phyloP scores from a whole-genome alignment of 1,140 invertebrate genomes.

The Anadara kagoshimensis region DNA sequence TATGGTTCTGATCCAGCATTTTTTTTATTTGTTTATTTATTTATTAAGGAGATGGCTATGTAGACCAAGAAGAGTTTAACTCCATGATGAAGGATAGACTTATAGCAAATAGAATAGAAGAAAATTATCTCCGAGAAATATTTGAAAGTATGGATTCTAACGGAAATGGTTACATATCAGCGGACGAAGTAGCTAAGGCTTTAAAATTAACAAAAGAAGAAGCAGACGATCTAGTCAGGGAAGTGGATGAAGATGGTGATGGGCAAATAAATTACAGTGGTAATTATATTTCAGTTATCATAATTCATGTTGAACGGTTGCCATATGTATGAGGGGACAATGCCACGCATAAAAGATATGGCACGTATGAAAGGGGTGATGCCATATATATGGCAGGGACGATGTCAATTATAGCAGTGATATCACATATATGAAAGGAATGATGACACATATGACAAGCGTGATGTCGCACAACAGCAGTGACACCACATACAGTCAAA shows the following conservation, averaged over 20 bases:
- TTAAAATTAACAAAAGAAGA: neutral
- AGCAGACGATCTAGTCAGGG: neutral
- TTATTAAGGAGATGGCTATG: neutral
- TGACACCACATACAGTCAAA: too few relatives aligned
- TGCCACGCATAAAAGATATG: too few relatives aligned
- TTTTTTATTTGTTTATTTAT: neutral
- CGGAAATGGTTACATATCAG: neutral
- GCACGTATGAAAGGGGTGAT: too few relatives aligned
- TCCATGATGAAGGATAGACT: neutral
- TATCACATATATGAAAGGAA: too few relatives aligned
- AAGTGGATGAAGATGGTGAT: conserved; percentile 10
- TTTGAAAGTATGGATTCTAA: conserved; percentile 5
- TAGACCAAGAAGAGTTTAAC: neutral
- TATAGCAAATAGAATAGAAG: neutral
- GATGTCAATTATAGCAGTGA: too few relatives aligned
- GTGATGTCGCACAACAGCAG: too few relatives aligned
- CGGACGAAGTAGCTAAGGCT: conserved; percentile 11
- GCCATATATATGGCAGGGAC: too few relatives aligned
- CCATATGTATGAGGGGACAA: too few relatives aligned
- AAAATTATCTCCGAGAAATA: neutral
- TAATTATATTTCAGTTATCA: too few relatives aligned
- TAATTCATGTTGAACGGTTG: too few relatives aligned
- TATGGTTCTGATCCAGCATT: too few relatives aligned
- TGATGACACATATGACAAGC: too few relatives aligned
- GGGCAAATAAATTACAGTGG: neutral